Evolutionary conservation across 2,113 vertebrate genomes (phyloP).

Genomic region (Callipepla squamata): DNA sequence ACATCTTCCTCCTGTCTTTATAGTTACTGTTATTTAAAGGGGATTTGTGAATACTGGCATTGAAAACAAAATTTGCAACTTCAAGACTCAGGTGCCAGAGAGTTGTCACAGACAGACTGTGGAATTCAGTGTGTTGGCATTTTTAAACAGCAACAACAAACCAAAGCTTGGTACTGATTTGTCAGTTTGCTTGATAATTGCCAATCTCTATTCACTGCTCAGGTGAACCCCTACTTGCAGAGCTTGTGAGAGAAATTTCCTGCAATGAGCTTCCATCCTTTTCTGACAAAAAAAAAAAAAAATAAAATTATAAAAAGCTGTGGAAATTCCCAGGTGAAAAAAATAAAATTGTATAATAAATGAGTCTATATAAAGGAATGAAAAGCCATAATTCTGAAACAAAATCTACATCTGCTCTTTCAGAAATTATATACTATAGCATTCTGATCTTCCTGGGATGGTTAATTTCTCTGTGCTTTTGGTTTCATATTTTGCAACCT

Average conservation of each 20-base stretch:
- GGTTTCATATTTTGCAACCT: not conserved
- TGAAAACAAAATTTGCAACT: not conserved
- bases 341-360: not conserved
- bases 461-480: not conserved
- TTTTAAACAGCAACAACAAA: not conserved
- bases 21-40: not conserved
- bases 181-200: not conserved
- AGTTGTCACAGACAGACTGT: not conserved
- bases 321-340: not conserved
- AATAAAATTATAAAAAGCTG: not conserved
- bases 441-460: not conserved
- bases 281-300: rapidly evolving
- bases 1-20: not conserved
- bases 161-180: not conserved
- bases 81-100: not conserved
- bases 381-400: not conserved
- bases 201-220: not conserved
- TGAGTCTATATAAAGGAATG: not conserved
- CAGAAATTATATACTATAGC: not conserved
- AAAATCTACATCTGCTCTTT: not conserved
- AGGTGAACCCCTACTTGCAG: not conserved
- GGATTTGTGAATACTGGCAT: not conserved
- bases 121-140: not conserved
- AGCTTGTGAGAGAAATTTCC: not conserved
- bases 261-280: not conserved